These are phyloP conservation scores for Willowsia nigromaculata DNA, from an alignment of 2,888 invertebrate genomes.

Conservation along the genomic window DNA sequence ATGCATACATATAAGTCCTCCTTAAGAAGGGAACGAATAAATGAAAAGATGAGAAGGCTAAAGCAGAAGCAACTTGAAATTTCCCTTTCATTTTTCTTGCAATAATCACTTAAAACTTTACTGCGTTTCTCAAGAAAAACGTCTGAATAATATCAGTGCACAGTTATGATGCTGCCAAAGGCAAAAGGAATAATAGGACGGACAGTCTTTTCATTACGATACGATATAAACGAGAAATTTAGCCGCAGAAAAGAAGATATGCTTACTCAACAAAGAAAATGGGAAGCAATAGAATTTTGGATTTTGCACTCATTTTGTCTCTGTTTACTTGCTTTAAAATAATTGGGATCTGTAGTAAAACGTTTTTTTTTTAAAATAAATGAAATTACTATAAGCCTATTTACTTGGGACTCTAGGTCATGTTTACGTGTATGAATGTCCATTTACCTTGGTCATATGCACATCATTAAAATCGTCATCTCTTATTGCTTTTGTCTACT, in stretches of 20 bases:
- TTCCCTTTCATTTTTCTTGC: neutral
- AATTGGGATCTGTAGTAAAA: slow-evolving; percentile 1
- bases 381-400: slow-evolving; percentile 33
- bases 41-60: neutral
- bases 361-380: slow-evolving; percentile 15
- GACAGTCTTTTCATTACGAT: too few relatives aligned
- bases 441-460: neutral
- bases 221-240: neutral
- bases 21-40: neutral
- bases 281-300: neutral
- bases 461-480: neutral
- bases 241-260: too few relatives aligned
- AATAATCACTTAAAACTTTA: slow-evolving; percentile 1
- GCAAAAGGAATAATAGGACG: too few relatives aligned
- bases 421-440: neutral
- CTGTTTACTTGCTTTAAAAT: slow-evolving; percentile 1
- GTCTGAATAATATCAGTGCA: too few relatives aligned
- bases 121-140: too few relatives aligned
- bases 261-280: too few relatives aligned
- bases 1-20: too few relatives aligned
- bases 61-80: neutral
- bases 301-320: neutral
- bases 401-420: neutral
- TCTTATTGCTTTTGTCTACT: neutral
- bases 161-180: too few relatives aligned